Evolutionary conservation across 2,888 invertebrate genomes (phyloP).

Genomic region (Operophtera brumata): DNA sequence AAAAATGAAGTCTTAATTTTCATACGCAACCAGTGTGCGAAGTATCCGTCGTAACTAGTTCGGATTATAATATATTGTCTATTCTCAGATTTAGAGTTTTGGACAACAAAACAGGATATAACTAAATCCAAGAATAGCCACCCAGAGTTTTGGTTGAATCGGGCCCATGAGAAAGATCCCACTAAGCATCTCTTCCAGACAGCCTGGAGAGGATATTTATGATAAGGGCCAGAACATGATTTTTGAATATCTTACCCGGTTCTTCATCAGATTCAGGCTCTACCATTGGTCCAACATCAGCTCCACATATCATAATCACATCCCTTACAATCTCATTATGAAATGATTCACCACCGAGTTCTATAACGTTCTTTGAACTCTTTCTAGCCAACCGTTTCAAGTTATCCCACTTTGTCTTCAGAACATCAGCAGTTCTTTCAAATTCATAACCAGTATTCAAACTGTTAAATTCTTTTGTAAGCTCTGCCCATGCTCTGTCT

Average conservation of each 20-base stretch:
- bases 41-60: no score
- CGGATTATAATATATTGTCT: no score
- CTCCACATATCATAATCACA: slow-evolving; percentile 30
- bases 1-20: no score
- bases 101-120: no score
- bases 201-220: no score
- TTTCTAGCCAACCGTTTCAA: slow-evolving; percentile 57
- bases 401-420: slow-evolving; percentile 69
- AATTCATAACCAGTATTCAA: slow-evolving; percentile 46
- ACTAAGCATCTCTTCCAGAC: no score
- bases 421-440: slow-evolving; percentile 48
- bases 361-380: slow-evolving; percentile 51
- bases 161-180: no score
- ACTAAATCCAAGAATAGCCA: no score
- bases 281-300: slow-evolving; percentile 18
- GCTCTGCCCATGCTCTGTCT: slow-evolving; percentile 60
- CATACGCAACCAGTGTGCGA: no score
- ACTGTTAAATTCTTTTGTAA: slow-evolving; percentile 57
- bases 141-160: no score
- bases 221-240: no score
- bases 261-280: slow-evolving; percentile 7
- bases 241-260: slow-evolving; percentile 3
- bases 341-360: slow-evolving; percentile 40
- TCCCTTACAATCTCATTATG: slow-evolving; percentile 48
- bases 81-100: no score